Evolutionary conservation across 2,113 vertebrate species (phyloP).

Genomic region (Casuarius casuarius): DNA sequence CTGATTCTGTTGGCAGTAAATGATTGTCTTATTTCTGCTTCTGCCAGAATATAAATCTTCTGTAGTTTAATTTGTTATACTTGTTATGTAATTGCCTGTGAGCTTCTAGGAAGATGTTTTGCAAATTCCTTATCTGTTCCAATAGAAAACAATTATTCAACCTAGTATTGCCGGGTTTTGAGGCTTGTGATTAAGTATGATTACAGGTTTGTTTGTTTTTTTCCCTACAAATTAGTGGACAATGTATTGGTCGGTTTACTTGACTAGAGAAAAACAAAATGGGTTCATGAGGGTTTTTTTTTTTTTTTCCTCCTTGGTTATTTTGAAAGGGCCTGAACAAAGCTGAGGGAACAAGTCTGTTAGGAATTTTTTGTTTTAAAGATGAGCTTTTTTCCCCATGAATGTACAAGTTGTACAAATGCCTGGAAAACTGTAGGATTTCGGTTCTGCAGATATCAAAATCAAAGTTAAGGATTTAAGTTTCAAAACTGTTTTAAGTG

Average conservation of each 20-base stretch:
- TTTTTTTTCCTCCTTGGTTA: neutral
- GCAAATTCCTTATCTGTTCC: neutral
- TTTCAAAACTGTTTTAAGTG: neutral
- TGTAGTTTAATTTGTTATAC: neutral
- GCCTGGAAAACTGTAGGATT: neutral
- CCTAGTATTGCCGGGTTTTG: neutral
- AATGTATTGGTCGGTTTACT: neutral
- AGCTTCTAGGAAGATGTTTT: neutral
- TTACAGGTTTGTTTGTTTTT: neutral
- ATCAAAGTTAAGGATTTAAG: neutral
- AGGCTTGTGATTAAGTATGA: neutral
- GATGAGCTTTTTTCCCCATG: neutral
- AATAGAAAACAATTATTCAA: neutral
- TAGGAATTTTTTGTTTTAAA: neutral
- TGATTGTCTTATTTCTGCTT: neutral
- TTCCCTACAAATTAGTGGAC: neutral
- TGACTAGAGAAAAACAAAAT: neutral
- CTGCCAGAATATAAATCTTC: neutral
- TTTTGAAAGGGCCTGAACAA: neutral
- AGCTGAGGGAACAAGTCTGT: neutral
- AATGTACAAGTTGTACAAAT: neutral
- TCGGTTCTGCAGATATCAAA: neutral
- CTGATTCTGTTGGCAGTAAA: neutral
- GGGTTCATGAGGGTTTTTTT: neutral
- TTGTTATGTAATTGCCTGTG: neutral